Evolutionary conservation across 2,113 vertebrate species (phyloP).

Genomic region (Ochotona curzoniae): DNA sequence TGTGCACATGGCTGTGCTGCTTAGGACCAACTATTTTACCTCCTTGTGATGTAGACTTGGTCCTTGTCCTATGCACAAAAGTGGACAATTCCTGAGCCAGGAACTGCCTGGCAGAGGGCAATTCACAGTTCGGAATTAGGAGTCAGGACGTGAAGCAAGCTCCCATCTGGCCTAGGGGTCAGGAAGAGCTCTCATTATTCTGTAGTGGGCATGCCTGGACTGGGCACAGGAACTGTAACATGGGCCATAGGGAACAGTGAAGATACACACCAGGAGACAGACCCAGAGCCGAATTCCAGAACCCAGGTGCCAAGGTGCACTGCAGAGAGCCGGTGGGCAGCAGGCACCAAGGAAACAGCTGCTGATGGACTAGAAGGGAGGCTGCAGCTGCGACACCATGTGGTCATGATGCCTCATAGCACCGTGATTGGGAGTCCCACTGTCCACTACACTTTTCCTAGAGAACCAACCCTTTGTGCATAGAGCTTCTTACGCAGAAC

Average conservation of each 20-base stretch:
- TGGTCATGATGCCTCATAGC: not conserved
- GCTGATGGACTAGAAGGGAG: accelerated
- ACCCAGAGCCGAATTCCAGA: too few species aligned
- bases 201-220: not conserved
- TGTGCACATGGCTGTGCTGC: accelerated
- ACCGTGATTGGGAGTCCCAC: accelerated
- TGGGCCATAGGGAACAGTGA: not conserved
- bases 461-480: accelerated
- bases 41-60: not conserved
- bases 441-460: accelerated
- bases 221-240: not conserved
- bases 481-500: not conserved
- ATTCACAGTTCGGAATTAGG: too few species aligned
- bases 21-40: not conserved
- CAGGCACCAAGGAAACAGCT: accelerated
- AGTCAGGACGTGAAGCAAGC: too few species aligned
- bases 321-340: not conserved
- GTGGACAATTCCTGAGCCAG: not conserved
- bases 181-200: too few species aligned
- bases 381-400: constrained; percentile 16
- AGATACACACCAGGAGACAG: not conserved
- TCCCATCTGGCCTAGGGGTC: too few species aligned
- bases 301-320: accelerated
- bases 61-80: not conserved
- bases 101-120: too few species aligned